A percentile compares a stretch with the other conserved stretches of the same genome.
Evolutionary conservation across 2,797 vertebrate species (phyloP).

Genomic region (Zalophus californianus): DNA sequence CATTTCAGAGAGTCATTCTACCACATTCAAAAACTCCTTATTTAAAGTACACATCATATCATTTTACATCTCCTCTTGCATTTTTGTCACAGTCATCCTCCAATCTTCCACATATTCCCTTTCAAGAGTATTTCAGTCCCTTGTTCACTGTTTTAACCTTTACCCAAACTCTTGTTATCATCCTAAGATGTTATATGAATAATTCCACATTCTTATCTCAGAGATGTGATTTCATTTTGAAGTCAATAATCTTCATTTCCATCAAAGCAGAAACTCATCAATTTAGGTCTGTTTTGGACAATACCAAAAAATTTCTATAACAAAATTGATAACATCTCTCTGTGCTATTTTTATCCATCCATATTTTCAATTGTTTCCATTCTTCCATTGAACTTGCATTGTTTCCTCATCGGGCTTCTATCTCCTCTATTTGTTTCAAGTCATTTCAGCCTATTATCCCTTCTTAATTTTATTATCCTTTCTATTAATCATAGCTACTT

Average conservation of each 20-base stretch:
- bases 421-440: not conserved
- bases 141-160: not conserved
- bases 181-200: not conserved
- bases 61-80: not conserved
- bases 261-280: rapidly evolving
- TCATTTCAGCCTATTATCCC: not conserved
- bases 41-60: not conserved
- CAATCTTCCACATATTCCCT: not conserved
- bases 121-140: not conserved
- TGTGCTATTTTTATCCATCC: not conserved
- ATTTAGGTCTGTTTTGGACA: not conserved
- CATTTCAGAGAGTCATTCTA: not conserved
- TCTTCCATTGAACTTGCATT: not conserved
- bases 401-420: not conserved
- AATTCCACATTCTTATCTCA: not conserved
- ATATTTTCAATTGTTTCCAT: not conserved
- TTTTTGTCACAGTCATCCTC: not conserved
- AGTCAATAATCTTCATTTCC: constrained; percentile 2
- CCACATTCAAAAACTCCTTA: not conserved
- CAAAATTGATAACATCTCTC: not conserved
- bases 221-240: not conserved
- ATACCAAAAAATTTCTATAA: not conserved
- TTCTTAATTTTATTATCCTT: not conserved
- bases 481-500: not conserved
- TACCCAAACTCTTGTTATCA: not conserved